Conservation (phyloP, 2,888 invertebrate genomes). For the Ischnus inquisitorius region DNA sequence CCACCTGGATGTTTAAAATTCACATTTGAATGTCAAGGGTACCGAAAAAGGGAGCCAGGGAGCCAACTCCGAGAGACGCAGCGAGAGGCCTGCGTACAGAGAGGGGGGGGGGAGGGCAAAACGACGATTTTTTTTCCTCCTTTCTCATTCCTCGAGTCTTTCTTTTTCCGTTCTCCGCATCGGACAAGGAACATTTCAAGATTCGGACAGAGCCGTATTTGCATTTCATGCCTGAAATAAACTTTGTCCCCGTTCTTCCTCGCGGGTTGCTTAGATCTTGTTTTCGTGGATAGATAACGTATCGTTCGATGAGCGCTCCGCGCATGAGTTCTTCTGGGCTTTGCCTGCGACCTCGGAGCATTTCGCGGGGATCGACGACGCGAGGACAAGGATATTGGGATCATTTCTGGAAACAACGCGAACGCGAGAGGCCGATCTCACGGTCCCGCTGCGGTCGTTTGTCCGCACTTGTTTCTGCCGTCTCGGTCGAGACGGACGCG, state of each 20-base stretch:
- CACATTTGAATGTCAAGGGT: constrained; percentile 70
- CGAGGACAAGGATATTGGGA: constrained; percentile 42
- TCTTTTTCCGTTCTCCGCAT: background rate
- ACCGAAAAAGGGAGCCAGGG: constrained; percentile 52
- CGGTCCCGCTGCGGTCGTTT: constrained; percentile 68
- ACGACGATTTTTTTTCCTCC: constrained; percentile 43
- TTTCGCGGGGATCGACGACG: background rate
- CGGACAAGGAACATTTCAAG: constrained; percentile 19
- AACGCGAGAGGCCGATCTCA: constrained; percentile 61
- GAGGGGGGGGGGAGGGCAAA: constrained; percentile 33
- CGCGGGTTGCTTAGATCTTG: background rate
- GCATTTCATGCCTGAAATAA: constrained; percentile 32
- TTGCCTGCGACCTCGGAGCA: too few relatives aligned
- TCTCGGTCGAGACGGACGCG: constrained; percentile 52
- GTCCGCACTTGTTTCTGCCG: constrained; percentile 43
- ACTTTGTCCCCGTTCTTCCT: constrained; percentile 10
- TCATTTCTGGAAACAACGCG: constrained; percentile 65
- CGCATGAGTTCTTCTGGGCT: too few relatives aligned
- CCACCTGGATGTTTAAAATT: constrained; percentile 67
- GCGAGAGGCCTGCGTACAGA: constrained; percentile 51
- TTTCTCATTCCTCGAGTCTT: constrained; percentile 11
- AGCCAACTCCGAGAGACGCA: constrained; percentile 31
- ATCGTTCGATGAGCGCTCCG: too few relatives aligned
- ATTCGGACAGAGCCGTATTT: constrained; percentile 31
- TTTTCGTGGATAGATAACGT: background rate